Evolutionary conservation across 2,113 vertebrate species (phyloP).

Genomic region (Rhadina sibilatrix): DNA sequence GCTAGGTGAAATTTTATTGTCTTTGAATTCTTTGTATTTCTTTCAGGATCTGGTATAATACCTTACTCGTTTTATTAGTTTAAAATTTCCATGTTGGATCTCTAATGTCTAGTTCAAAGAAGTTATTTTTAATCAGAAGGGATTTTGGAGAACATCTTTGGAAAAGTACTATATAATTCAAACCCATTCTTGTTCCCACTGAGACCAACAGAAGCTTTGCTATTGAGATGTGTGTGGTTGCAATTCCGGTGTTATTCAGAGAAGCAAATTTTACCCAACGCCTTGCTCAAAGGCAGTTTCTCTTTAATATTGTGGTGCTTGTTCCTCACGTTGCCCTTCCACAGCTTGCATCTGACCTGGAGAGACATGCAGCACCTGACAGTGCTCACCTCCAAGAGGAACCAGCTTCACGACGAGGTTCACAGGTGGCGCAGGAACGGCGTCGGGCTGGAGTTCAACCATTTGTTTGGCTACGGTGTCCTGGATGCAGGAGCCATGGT

Average conservation of each 20-base stretch:
- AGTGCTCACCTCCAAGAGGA: constrained; percentile 96
- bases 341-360: constrained; percentile 91
- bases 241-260: neutral
- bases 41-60: neutral
- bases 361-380: constrained; percentile 96
- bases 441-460: constrained; percentile 96
- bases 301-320: neutral
- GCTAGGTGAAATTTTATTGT: neutral
- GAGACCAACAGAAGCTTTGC: neutral
- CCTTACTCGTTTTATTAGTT: neutral
- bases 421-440: constrained; percentile 96
- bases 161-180: neutral
- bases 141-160: neutral
- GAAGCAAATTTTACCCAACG: neutral
- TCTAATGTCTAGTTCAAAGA: neutral
- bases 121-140: neutral
- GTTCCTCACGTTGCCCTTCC: neutral
- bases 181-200: neutral
- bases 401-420: constrained; percentile 96
- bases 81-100: neutral
- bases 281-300: neutral
- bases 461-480: constrained; percentile 95
- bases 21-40: neutral
- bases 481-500: constrained; percentile 97
- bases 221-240: neutral